phyloP scores from a whole-genome alignment of 1,140 invertebrate species.

The Drosophila malerkotliana region DNA sequence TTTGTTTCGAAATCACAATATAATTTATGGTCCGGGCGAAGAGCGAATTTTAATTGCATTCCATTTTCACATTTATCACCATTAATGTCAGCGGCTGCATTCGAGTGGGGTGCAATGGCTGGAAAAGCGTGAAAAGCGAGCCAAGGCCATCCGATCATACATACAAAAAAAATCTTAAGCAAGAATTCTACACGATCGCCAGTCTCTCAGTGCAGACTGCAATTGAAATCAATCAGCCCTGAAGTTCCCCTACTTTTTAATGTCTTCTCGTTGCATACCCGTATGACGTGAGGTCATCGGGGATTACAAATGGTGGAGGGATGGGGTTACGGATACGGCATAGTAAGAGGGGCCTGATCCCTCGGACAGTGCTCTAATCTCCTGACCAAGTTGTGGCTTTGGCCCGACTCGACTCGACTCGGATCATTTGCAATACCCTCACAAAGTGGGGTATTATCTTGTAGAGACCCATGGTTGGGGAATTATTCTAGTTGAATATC shows the following conservation, averaged over 20 bases:
- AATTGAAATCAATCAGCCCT: slow-evolving; percentile 70
- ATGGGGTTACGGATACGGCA: slow-evolving; percentile 11
- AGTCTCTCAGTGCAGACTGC: background rate
- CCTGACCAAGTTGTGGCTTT: slow-evolving; percentile 78
- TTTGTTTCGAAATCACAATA: slow-evolving; percentile 67
- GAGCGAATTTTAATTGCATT: slow-evolving; percentile 66
- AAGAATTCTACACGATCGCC: no score
- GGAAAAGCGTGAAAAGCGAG: slow-evolving; percentile 79
- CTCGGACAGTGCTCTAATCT: slow-evolving; percentile 66
- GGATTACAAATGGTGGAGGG: slow-evolving; percentile 5
- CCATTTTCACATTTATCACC: slow-evolving; percentile 72
- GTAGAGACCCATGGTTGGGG: background rate
- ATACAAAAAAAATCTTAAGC: background rate
- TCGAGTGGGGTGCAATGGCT: slow-evolving; percentile 55
- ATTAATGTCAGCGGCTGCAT: slow-evolving; percentile 70
- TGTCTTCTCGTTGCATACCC: slow-evolving; percentile 2
- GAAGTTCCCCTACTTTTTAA: slow-evolving; percentile 18
- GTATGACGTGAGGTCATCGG: slow-evolving; percentile 65
- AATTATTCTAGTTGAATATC: no score
- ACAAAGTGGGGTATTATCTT: background rate
- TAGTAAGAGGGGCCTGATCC: slow-evolving; percentile 18
- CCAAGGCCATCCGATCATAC: slow-evolving; percentile 53
- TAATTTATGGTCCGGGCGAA: slow-evolving; percentile 61
- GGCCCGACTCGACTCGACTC: slow-evolving; percentile 28
- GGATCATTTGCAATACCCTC: slow-evolving; percentile 42